Evolutionary conservation across 2,888 invertebrate genomes (phyloP).

Genomic region (Drosophila tanythrix): DNA sequence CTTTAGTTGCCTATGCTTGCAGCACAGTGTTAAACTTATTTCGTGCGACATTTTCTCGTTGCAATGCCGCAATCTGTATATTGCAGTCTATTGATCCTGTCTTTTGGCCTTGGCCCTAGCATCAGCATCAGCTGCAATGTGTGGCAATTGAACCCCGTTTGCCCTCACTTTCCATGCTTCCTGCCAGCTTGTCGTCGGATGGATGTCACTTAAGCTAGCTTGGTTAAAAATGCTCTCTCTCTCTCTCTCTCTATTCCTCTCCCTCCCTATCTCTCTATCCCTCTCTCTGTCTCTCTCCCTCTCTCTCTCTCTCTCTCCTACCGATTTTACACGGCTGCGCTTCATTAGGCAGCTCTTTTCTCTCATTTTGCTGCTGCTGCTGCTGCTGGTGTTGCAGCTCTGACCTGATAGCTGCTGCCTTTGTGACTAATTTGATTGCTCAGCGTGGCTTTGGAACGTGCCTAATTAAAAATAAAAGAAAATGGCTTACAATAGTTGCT

Average conservation of each 20-base stretch:
- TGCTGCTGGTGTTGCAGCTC: conserved; percentile 1
- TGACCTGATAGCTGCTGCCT: conserved; percentile 1
- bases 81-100: conserved; percentile 4
- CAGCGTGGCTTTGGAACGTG: conserved; percentile 31
- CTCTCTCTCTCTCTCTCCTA: background rate
- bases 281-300: rapidly evolving
- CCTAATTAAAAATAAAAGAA: conserved; percentile 32
- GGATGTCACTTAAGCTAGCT: background rate
- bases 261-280: background rate
- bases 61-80: conserved; percentile 22
- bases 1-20: background rate
- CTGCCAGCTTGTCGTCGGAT: conserved; percentile 1
- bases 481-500: conserved; percentile 19
- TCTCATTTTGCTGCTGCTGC: background rate
- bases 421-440: conserved; percentile 44
- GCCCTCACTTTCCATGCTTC: background rate
- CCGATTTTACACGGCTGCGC: conserved; percentile 14
- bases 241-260: background rate
- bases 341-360: conserved; percentile 41
- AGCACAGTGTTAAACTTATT: background rate
- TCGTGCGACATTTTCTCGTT: background rate
- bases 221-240: background rate
- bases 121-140: conserved; percentile 7
- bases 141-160: background rate
- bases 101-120: conserved; percentile 44